Base-by-base conservation (phyloP, 1,140 invertebrate species). In the Mamestra configurata region DNA sequence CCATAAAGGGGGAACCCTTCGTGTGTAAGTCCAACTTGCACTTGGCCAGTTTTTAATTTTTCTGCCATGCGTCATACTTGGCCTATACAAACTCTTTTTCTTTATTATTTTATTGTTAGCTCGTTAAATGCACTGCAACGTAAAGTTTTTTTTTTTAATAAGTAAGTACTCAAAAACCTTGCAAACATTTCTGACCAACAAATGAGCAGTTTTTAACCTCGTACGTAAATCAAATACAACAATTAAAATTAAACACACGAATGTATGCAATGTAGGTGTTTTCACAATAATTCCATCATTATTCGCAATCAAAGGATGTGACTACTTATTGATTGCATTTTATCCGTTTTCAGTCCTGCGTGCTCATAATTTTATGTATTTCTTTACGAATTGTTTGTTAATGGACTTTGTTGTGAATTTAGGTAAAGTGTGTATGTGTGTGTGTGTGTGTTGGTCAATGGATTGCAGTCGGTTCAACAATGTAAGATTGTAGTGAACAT, bases 231-330 rank as follows among this genome's bases (percentile, higher is more conserved):
- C n/a, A n/a, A n/a, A n/a, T n/a, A n/a, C n/a, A n/a, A n/a, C n/a
- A 35, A 61, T 10, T 18, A n/a, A 61, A 61, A 57, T 31, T 43
- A 43, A 11, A 11, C 22, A 64, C 35, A 64, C 18, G 37, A 31
- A 73, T 27, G 71, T 3, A 57, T 35, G 20, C 40, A 68, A 46
- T 18, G 27, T 51, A 15, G 24, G 15, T 53, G 43, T 37, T 40
- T 57, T 59, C 31, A 55, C 51, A 57, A 51, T 31, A 57, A 37
- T 57, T 73, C 59, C 18, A 40, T 20, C 35, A 43, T 51, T 31
- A 31, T 24, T 7, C 20, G 51, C 53, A 59, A 73, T 40, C 51
- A 15, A 24, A 73, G 71, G 71, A 73, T 73, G 71, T 73, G 40
- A 15, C 27, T 27, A 43, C 35, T 73, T 73, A 57, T 37, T 22